phyloP scores from a whole-genome alignment of 2,113 vertebrate genomes.

The Tupaia tana region DNA sequence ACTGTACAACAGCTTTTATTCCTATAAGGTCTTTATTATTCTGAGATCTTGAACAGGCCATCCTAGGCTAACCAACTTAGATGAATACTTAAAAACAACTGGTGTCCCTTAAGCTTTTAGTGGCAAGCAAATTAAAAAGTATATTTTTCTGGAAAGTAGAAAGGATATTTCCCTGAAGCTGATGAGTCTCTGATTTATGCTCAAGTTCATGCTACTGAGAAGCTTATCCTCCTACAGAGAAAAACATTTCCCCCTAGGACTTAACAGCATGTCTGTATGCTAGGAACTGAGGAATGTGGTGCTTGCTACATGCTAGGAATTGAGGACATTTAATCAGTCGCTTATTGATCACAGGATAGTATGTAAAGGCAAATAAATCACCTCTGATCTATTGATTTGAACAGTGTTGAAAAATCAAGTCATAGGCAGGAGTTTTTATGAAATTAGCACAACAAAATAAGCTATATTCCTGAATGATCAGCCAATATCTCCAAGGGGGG shows the following conservation, averaged over 20 bases:
- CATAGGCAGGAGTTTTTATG: conserved; percentile 39
- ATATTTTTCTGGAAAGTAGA: not conserved
- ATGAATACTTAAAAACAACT: conserved; percentile 39
- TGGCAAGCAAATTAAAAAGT: conserved; percentile 24
- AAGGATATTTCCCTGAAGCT: not conserved
- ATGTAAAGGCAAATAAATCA: conserved; percentile 74
- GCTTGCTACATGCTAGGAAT: not conserved
- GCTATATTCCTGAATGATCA: conserved; percentile 36
- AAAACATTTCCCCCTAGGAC: conserved; percentile 21
- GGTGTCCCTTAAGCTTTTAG: conserved; percentile 4
- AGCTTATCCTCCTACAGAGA: not conserved
- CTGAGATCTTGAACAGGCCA: conserved; percentile 28
- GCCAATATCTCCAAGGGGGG: conserved; percentile 17
- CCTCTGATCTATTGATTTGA: conserved; percentile 71
- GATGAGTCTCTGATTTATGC: not conserved
- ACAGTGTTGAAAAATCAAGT: conserved; percentile 74
- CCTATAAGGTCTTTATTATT: not conserved
- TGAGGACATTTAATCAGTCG: conserved; percentile 65
- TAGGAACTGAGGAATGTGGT: not conserved
- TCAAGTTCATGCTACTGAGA: not conserved
- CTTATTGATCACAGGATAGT: conserved; percentile 68
- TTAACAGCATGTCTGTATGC: not conserved
- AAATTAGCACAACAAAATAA: conserved; percentile 68
- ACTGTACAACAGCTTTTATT: not conserved
- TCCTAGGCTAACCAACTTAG: not conserved